phyloP scores from a whole-genome alignment of 2,888 invertebrate species.

The Drosophila tripunctata region DNA sequence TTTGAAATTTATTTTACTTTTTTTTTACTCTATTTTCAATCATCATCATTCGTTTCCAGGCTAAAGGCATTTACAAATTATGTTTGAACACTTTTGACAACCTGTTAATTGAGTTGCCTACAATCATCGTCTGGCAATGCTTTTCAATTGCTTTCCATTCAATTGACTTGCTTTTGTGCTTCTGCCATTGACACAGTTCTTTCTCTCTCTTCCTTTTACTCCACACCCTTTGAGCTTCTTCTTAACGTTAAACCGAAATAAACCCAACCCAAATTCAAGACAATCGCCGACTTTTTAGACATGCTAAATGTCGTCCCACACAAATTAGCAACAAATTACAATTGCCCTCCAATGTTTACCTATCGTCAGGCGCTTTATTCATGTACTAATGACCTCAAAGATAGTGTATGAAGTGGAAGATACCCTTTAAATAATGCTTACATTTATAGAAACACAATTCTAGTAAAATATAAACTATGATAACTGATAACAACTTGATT shows the following conservation, averaged over 20 bases:
- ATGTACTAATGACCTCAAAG: neutral
- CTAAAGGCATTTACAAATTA: neutral
- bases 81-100: neutral
- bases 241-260: neutral
- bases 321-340: conserved; percentile 39
- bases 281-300: conserved; percentile 30
- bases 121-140: conserved; percentile 6
- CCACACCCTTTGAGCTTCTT: too few species aligned
- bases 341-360: conserved; percentile 5
- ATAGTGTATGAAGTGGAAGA: neutral
- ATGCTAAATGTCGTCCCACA: conserved; percentile 51
- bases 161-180: conserved; percentile 17
- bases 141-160: conserved; percentile 26
- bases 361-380: conserved; percentile 1
- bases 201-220: neutral
- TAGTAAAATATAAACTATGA: too few species aligned
- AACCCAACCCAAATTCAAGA: conserved; percentile 33
- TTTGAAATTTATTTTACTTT: too few species aligned
- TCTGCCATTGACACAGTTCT: conserved; percentile 21
- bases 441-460: neutral
- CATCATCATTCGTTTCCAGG: too few species aligned
- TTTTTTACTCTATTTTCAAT: neutral
- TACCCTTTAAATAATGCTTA: neutral
- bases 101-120: conserved; percentile 43
- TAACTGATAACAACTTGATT: too few species aligned